These are phyloP conservation scores for Takifugu rubripes DNA, from an alignment of 2,797 vertebrate species.

Conservation along the genomic window DNA sequence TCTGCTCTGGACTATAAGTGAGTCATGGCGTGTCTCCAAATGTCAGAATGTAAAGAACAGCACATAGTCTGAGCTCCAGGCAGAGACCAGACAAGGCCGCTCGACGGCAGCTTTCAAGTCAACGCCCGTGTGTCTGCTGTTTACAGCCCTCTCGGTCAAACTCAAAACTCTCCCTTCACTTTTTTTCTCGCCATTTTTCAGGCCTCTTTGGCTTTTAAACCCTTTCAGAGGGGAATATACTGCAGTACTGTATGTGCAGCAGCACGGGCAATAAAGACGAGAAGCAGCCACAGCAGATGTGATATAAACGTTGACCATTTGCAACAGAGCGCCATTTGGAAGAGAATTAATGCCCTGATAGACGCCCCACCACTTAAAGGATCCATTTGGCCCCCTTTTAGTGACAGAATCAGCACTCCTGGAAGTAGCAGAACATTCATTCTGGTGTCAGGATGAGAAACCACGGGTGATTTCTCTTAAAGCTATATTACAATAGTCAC, in stretches of 20 bases:
- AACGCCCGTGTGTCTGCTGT: conserved; percentile 13
- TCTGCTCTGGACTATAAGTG: conserved; percentile 21
- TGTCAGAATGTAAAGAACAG: conserved; percentile 45
- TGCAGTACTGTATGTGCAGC: conserved; percentile 5
- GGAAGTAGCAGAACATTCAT: conserved; percentile 61
- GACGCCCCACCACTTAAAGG: conserved; percentile 65
- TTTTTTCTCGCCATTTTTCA: conserved; percentile 1
- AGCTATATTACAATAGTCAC: conserved; percentile 76
- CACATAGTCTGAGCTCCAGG: conserved; percentile 32
- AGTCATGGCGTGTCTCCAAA: conserved; percentile 50
- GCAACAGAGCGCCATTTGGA: conserved; percentile 47
- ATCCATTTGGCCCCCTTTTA: conserved; percentile 48
- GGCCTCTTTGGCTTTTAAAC: neutral
- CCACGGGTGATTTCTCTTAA: conserved; percentile 61
- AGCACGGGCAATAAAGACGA: conserved; percentile 5
- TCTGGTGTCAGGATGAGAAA: conserved; percentile 62
- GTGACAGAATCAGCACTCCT: conserved; percentile 65
- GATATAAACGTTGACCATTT: conserved; percentile 50
- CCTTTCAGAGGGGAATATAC: neutral
- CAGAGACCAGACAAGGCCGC: conserved; percentile 21
- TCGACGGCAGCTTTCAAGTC: conserved; percentile 17
- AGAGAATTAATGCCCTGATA: conserved; percentile 63
- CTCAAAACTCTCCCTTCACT: conserved; percentile 6
- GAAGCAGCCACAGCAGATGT: conserved; percentile 30
- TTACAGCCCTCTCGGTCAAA: conserved; percentile 13